Evolutionary conservation across 2,797 vertebrate genomes (phyloP), one percentile per base, ranked within the genome.

Genomic region (Ptychadena robeensis): DNA sequence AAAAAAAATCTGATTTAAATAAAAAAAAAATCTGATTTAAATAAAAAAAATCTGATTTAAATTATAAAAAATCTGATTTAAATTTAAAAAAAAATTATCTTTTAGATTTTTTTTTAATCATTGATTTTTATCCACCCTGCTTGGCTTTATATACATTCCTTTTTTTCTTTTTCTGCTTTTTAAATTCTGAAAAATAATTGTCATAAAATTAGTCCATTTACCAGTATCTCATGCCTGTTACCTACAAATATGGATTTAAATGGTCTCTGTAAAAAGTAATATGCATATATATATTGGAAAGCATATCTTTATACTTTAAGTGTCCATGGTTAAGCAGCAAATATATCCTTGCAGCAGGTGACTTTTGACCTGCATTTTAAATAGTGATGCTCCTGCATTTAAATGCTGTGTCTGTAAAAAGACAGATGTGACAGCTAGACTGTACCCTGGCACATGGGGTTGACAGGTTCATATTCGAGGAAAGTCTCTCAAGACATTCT

Each of bases 401-500:
- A 53, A 67, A 84, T 84, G 64, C 31, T 53, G 15, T 68, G 61
- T 61, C 64, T 53, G 34, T 68, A 34, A 79, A 83, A 73, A 73
- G 70, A 79, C 69, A 83, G 69, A 66, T 53, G 37, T 66, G 82
- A 84, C 82, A 84, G 64, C 18, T 22, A n/a, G 48, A 32, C 37
- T 63, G 14, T 31, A 69, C 35, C 27, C 66, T 64, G 71, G 70
- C 48, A 71, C 15, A 57, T 64, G 35, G n/a, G 11, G 77, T 64
- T 84, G 70, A 84, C 64, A 75, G 78, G 71, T 79, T 84, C 77
- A 84, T 57, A 79, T 57, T 44, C 40, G 12, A 38, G 28, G 27
- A 73, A 68, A 40, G 31, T 76, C 53, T 75, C 65, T 59, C 5
- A 22, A 38, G 37, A 69, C 78, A 71, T 75, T 73, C 30, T 30